Percentiles rank a stretch among this genome's conserved stretches.
phyloP scores from a whole-genome alignment of 2,113 vertebrate genomes.

The Dolichotis patagonum region DNA sequence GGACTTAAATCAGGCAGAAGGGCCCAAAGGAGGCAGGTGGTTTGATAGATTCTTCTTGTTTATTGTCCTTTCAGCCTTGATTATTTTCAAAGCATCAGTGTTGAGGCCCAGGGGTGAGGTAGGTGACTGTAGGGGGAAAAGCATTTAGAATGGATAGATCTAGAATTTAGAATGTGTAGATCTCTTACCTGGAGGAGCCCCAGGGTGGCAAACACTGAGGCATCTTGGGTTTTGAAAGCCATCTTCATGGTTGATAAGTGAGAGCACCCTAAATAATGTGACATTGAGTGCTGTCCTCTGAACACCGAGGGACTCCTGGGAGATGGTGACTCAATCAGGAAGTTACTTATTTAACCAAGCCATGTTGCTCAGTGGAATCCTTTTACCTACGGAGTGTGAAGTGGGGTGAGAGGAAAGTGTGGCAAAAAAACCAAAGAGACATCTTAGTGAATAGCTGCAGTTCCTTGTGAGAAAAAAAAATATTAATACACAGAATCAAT shows the following conservation, averaged over 20 bases:
- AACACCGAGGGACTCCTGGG: neutral
- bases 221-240: neutral
- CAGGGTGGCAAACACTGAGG: neutral
- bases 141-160: neutral
- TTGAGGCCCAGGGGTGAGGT: neutral
- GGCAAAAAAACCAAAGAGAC: neutral
- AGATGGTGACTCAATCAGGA: neutral
- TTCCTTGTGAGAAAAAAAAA: neutral
- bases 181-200: neutral
- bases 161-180: neutral
- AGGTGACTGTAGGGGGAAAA: too few species aligned
- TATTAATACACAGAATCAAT: fast-evolving
- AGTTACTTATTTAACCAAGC: neutral
- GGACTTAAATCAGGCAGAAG: neutral
- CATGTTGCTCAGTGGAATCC: neutral
- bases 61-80: neutral
- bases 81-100: neutral
- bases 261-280: neutral
- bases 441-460: neutral
- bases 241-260: neutral
- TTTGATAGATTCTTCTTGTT: neutral
- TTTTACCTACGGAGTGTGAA: neutral
- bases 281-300: neutral
- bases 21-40: neutral
- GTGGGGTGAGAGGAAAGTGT: neutral